phyloP scores from a whole-genome alignment of 2,888 invertebrate genomes.

The Piscicola geometra region DNA sequence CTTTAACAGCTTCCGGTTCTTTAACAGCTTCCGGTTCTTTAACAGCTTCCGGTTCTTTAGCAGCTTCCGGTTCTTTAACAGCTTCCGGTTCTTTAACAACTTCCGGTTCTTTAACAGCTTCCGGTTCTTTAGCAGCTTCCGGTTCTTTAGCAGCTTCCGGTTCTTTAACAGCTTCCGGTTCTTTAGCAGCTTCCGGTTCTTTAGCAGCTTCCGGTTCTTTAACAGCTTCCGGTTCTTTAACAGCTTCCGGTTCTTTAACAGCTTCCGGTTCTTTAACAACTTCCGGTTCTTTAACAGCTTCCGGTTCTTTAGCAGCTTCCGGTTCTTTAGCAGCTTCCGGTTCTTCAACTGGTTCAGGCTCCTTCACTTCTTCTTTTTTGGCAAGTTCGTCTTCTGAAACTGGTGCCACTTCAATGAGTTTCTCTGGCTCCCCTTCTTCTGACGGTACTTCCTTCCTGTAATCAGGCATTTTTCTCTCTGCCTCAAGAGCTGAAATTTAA shows the following conservation, averaged over 20 bases:
- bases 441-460: neutral
- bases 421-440: neutral
- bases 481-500: too few relatives aligned
- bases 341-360: neutral
- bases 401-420: neutral
- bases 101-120: too few relatives aligned
- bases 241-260: neutral
- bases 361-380: neutral
- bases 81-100: too few relatives aligned
- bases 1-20: too few relatives aligned
- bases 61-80: too few relatives aligned
- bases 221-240: neutral
- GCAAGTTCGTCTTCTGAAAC: neutral
- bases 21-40: too few relatives aligned
- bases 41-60: too few relatives aligned
- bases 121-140: neutral
- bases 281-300: neutral
- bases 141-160: neutral
- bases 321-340: neutral
- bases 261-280: neutral
- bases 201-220: neutral
- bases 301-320: neutral
- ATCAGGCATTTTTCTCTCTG: neutral
- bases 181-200: constrained; percentile 1
- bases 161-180: neutral